Conservation (phyloP, 1,140 invertebrate genomes). For the Zaprionus kolodkinae region DNA sequence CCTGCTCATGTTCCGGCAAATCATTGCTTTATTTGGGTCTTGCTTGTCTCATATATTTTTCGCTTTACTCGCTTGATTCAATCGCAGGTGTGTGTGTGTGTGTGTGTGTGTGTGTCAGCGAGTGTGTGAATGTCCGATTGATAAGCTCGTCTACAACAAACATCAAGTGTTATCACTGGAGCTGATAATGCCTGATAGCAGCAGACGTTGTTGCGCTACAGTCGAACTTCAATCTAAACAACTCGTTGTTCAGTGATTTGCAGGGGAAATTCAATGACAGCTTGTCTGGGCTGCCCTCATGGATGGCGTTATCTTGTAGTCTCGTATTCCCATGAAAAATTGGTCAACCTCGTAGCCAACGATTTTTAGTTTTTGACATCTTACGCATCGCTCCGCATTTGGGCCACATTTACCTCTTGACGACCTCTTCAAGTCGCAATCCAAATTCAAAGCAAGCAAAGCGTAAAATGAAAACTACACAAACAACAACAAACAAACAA, state of each 20-base stretch:
- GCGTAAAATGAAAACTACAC: constrained; percentile 74
- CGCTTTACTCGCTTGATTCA: constrained; percentile 34
- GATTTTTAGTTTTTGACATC: constrained; percentile 43
- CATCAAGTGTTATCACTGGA: constrained; percentile 32
- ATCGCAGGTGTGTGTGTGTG: constrained; percentile 8
- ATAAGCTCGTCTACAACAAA: constrained; percentile 36
- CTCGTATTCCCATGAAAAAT: constrained; percentile 35
- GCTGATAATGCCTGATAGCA: constrained; percentile 53
- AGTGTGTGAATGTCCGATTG: constrained; percentile 19
- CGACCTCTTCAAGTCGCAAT: constrained; percentile 65
- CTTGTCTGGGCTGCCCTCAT: not conserved
- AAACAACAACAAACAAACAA: constrained; percentile 47
- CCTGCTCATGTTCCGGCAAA: constrained; percentile 31
- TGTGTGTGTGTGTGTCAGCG: constrained; percentile 2
- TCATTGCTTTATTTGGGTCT: constrained; percentile 42
- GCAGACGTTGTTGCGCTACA: constrained; percentile 18
- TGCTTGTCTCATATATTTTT: constrained; percentile 38
- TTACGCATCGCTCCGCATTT: constrained; percentile 61
- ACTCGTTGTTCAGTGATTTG: not conserved
- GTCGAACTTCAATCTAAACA: not conserved
- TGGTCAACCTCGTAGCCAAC: constrained; percentile 14
- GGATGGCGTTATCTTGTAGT: not conserved
- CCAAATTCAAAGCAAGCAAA: constrained; percentile 45
- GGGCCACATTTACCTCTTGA: constrained; percentile 65
- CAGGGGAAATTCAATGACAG: not conserved